Base-by-base conservation (phyloP, 2,113 vertebrate genomes). In the Saccopteryx bilineata region DNA sequence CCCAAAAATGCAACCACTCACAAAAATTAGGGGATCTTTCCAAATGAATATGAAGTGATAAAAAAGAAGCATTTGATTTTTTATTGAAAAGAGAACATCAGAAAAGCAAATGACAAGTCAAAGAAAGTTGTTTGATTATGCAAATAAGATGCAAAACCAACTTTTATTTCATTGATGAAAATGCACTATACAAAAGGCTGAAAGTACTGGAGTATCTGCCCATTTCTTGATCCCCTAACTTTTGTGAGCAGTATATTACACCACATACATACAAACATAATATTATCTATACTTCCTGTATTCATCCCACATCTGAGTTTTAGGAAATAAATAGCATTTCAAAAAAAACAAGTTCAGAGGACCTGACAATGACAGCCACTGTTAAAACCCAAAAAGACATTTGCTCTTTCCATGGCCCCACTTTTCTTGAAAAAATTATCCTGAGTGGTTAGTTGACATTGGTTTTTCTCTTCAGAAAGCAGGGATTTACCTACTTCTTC, bases 401-500 rank as follows among this genome's bases (percentile, higher is more conserved):
- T 52, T 1, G 56, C 1, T 86, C 61, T 80, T 15, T 90, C 52
- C 31, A 0, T 78, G 69, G 4, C 26, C 6, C 56, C 33, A 69
- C 61, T 58, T 50, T 87, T 46, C 10, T 82, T 56, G 72, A 78
- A 83, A 83, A 79, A 93, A 75, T 8, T 26, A 11, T 76, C n/a
- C 5, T 80, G 7, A 82, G 26, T 48, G 1, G 2, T 89, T 68
- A 71, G 52, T 66, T 74, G 6, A 48, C 33, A 26, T 93, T 68
- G 6, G 1, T 60, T 60, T 96, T 96, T 82, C 87, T 96, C 9
- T 76, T 46, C 6, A 76, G 75, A 63, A 87, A 71, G 18, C 23
- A 71, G 8, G 1, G 2, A 0, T 86, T 66, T 81, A 1, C 13
- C 2, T 21, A 31, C 11, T 93, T 85, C 19, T 94, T 93, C 18